Percentiles rank a stretch among this genome's conserved stretches.
phyloP scores from a whole-genome alignment of 2,113 vertebrate species.

The Platichthys flesus region DNA sequence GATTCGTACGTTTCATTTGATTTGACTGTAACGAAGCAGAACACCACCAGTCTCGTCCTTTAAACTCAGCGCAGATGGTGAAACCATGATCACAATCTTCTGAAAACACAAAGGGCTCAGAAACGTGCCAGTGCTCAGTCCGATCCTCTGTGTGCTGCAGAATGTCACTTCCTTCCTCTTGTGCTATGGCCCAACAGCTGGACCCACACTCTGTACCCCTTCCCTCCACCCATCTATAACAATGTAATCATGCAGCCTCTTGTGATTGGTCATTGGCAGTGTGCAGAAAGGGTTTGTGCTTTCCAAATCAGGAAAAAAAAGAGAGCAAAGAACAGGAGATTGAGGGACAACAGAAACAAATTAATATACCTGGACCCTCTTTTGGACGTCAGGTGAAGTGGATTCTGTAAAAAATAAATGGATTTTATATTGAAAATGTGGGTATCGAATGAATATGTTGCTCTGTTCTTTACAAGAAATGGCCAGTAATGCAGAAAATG shows the following conservation, averaged over 20 bases:
- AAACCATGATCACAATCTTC: too few species aligned
- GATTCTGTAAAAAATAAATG: conserved; percentile 86
- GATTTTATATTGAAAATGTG: conserved; percentile 70
- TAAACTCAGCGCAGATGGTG: neutral
- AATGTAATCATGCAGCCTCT: conserved; percentile 50
- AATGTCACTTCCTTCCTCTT: conserved; percentile 53
- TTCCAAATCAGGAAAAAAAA: conserved; percentile 28
- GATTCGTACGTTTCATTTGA: neutral
- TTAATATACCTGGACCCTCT: conserved; percentile 81
- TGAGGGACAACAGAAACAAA: conserved; percentile 62
- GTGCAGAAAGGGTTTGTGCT: conserved; percentile 7
- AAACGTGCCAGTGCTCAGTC: neutral
- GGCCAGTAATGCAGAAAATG: conserved; percentile 29
- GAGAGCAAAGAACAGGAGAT: conserved; percentile 43
- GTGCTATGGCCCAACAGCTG: conserved; percentile 8
- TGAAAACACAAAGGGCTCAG: too few species aligned
- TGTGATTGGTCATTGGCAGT: conserved; percentile 38
- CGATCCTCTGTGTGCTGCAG: neutral
- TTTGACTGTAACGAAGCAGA: neutral
- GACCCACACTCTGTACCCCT: neutral
- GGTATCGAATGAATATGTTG: neutral
- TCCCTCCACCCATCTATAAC: neutral
- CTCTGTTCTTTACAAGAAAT: conserved; percentile 27
- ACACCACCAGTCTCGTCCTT: neutral
- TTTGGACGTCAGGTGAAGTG: conserved; percentile 79